Evolutionary conservation across 1,140 invertebrate genomes (phyloP), one percentile per base, ranked within the genome.

Genomic region (Mylabris phalerata): DNA sequence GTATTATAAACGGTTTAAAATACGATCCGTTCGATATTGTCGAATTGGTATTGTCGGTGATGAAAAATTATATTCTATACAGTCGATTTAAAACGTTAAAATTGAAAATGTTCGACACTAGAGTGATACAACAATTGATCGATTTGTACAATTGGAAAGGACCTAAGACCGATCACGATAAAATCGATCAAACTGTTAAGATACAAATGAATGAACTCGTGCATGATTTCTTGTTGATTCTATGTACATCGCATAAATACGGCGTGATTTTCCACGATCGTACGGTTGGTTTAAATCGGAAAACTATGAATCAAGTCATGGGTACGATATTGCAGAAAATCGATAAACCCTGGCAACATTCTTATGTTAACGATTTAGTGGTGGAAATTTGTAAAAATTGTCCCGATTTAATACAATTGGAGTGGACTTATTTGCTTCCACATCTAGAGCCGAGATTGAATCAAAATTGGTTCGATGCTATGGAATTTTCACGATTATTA

Each of bases 81-180:
- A 88, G 84, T 71, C 75, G 1, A 80, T 92, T 45, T 11, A 90
- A 90, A 75, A 89, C 87, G 0, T 76, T 80, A 6, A 90, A 90
- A 71, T 72, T 90, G 5, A 80, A 82, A 51, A 77, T 85, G 7
- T 90, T 92, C 61, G 86, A 80, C 63, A 81, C 83, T 25, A 73
- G 79, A 59, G 80, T 84, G 40, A 72, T 90, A 25, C 81, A 82
- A 58, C 77, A 80, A 70, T 75, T 91, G 40, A 79, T 87, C 4
- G 80, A 80, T 62, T 73, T 91, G 1, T 90, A 88, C 61, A 81
- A 84, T 63, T 90, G 88, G 88, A 84, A 83, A 69, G 87, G 87
- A 7, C 85, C 84, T 13, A 75, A 70, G 41, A 19, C 0, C 19
- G 78, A 79, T 62, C 43, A 55, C 42, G 60, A 64, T n/a, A 58